A percentile compares a stretch with the other conserved stretches of the same genome.
phyloP scores from a whole-genome alignment of 1,140 invertebrate species.

The Matsumurasca onukii region DNA sequence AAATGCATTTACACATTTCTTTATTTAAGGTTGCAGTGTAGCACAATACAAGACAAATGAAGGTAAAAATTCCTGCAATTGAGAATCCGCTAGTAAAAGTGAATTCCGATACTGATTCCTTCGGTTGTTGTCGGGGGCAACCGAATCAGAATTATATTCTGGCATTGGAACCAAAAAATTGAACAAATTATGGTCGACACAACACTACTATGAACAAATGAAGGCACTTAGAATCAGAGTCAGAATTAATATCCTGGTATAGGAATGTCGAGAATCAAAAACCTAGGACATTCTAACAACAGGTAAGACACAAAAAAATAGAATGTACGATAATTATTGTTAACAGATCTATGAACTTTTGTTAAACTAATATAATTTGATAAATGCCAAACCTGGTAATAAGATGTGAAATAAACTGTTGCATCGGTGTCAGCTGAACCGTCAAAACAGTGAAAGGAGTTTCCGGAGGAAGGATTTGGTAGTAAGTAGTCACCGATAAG shows the following conservation, averaged over 20 bases:
- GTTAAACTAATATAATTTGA: neutral
- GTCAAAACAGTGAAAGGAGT: conserved; percentile 53
- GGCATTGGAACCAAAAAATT: too few species aligned
- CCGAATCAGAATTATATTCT: too few species aligned
- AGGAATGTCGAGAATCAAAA: neutral
- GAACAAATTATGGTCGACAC: too few species aligned
- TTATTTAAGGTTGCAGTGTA: too few species aligned
- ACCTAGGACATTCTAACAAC: neutral
- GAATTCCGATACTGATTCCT: too few species aligned
- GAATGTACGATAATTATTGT: neutral
- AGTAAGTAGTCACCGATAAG: conserved; percentile 98
- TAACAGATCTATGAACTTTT: neutral
- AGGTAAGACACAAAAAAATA: neutral
- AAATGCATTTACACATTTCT: too few species aligned
- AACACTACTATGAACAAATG: too few species aligned
- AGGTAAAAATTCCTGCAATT: too few species aligned
- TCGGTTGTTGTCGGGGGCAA: too few species aligned
- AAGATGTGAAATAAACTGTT: conserved; percentile 77
- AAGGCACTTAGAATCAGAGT: too few species aligned
- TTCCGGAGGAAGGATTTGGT: conserved; percentile 93
- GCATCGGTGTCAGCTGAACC: conserved; percentile 76
- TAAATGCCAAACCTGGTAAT: neutral
- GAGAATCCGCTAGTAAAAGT: too few species aligned
- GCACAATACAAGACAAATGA: too few species aligned
- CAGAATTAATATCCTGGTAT: neutral